Conservation (phyloP, 2,113 vertebrate genomes). For the Cynoglossus semilaevis region DNA sequence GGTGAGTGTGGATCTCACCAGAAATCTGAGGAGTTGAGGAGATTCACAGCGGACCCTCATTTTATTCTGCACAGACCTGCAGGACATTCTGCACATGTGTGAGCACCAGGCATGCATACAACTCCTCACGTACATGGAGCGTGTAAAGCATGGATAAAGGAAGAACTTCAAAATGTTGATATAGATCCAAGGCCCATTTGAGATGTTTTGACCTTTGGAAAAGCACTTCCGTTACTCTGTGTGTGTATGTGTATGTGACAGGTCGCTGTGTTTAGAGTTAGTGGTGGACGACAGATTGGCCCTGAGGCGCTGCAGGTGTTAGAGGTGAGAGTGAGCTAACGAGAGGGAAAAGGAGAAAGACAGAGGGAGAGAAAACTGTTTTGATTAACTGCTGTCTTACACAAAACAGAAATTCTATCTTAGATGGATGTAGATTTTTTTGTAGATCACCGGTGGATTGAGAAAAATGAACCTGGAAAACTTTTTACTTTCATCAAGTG, state of each 20-base stretch:
- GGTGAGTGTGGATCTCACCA: no score
- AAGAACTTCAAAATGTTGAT: not conserved
- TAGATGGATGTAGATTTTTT: no score
- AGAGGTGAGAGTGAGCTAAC: slow-evolving; percentile 22
- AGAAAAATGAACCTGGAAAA: no score
- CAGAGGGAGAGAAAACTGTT: not conserved
- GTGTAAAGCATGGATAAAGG: not conserved
- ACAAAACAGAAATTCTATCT: no score
- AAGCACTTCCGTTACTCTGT: slow-evolving; percentile 42
- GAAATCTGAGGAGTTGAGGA: no score
- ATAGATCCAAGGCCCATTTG: slow-evolving; percentile 5
- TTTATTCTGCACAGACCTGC: no score
- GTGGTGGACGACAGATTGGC: slow-evolving; percentile 53
- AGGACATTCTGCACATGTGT: no score
- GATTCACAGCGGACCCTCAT: no score
- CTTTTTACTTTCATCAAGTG: no score
- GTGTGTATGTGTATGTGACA: slow-evolving; percentile 21
- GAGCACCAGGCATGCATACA: no score
- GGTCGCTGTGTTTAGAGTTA: slow-evolving; percentile 35
- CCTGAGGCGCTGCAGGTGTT: slow-evolving; percentile 74
- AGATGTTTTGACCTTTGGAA: slow-evolving; percentile 54
- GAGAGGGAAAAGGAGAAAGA: not conserved
- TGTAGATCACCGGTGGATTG: no score
- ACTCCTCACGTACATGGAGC: no score
- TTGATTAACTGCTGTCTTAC: not conserved